phyloP scores from a whole-genome alignment of 1,140 invertebrate genomes.

The Aphis gossypii region DNA sequence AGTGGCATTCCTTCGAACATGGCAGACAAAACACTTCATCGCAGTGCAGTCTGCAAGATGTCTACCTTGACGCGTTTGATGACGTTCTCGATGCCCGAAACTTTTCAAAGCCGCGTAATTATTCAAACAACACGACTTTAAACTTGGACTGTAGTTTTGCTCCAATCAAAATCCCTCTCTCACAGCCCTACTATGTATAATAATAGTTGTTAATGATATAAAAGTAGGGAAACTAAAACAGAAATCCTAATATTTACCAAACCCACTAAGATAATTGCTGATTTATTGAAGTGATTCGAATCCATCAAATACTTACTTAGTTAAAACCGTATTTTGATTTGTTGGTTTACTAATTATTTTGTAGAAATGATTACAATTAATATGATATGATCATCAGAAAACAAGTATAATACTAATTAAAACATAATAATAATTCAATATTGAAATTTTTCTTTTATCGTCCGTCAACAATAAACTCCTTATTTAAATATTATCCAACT shows the following conservation, averaged over 20 bases:
- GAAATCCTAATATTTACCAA: background rate
- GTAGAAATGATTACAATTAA: background rate
- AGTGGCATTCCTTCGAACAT: conserved; percentile 10
- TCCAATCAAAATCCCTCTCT: background rate
- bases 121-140: background rate
- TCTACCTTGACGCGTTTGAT: conserved; percentile 25
- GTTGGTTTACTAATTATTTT: background rate
- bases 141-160: background rate
- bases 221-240: background rate
- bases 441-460: background rate
- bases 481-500: too few species aligned
- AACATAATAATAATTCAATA: background rate
- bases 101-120: conserved; percentile 3
- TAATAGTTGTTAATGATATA: background rate
- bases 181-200: background rate
- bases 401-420: background rate
- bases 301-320: background rate
- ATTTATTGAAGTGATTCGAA: too few species aligned
- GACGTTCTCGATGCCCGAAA: background rate
- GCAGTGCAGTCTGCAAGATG: background rate
- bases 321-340: background rate
- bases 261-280: background rate
- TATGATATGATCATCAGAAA: background rate
- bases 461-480: background rate
- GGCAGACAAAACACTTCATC: background rate